Conservation (phyloP, 1,140 invertebrate genomes). For the Andrena cerasifolii region DNA sequence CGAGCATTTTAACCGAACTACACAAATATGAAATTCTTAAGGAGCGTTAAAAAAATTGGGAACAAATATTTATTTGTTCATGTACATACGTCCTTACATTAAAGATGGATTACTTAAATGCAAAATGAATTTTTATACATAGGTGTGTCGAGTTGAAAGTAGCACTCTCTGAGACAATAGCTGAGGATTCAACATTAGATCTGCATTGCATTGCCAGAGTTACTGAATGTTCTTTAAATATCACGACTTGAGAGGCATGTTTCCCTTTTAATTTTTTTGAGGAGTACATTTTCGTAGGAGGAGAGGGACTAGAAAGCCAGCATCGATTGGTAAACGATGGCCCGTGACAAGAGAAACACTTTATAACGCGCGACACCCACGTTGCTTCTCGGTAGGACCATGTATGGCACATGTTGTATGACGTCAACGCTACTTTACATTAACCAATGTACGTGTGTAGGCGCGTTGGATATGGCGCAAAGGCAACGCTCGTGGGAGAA, state of each 20-base stretch:
- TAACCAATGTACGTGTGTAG: slow-evolving; percentile 70
- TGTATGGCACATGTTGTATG: slow-evolving; percentile 71
- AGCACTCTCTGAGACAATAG: too few species aligned
- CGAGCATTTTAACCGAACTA: neutral
- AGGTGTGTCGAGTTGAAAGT: too few species aligned
- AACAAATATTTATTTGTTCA: neutral
- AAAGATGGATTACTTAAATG: too few species aligned
- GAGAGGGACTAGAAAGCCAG: neutral
- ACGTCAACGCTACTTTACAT: slow-evolving; percentile 76
- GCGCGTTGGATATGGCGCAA: slow-evolving; percentile 67
- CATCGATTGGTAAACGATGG: slow-evolving; percentile 3
- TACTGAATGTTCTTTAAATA: too few species aligned
- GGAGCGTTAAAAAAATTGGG: neutral
- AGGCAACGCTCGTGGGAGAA: slow-evolving; percentile 74
- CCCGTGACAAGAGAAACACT: slow-evolving; percentile 65
- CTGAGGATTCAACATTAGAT: too few species aligned
- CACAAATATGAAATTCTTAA: too few species aligned
- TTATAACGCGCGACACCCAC: slow-evolving; percentile 73
- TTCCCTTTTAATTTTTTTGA: too few species aligned
- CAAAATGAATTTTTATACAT: too few species aligned
- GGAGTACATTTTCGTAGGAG: neutral
- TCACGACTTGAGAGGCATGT: too few species aligned
- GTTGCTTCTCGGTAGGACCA: slow-evolving; percentile 65
- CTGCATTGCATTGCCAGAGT: too few species aligned
- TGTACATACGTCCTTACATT: too few species aligned